These are phyloP conservation scores for Miniopterus natalensis DNA, from an alignment of 2,113 vertebrate genomes.

Conservation along the genomic window DNA sequence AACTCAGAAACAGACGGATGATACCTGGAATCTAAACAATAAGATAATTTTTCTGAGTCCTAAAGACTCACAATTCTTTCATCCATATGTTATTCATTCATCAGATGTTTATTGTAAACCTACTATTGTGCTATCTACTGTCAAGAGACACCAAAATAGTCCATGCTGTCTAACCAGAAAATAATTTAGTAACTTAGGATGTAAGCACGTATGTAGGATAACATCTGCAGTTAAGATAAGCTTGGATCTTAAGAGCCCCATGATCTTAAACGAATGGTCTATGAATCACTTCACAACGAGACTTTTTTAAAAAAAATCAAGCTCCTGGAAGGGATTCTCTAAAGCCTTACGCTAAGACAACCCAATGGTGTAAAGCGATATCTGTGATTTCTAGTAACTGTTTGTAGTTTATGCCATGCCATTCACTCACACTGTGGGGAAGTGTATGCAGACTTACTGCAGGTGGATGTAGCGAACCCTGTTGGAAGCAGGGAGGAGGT, in stretches of 20 bases:
- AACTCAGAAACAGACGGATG: not conserved
- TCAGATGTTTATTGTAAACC: not conserved
- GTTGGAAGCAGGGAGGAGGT: not conserved
- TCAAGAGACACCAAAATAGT: constrained; percentile 10
- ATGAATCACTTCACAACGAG: not conserved
- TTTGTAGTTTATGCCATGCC: not conserved
- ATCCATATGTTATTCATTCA: not conserved
- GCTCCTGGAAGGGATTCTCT: not conserved
- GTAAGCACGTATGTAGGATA: not conserved
- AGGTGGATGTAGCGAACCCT: not conserved
- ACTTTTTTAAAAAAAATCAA: not conserved
- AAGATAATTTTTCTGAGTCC: constrained; percentile 37
- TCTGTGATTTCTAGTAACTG: not conserved
- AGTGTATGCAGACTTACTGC: not conserved
- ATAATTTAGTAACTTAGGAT: not conserved
- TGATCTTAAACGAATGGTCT: not conserved
- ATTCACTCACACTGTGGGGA: not conserved
- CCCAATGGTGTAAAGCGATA: not conserved
- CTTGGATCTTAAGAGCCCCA: not conserved
- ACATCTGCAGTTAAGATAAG: not conserved
- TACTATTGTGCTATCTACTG: not conserved
- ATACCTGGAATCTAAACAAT: not conserved
- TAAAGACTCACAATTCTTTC: not conserved
- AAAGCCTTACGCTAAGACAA: constrained; percentile 30
- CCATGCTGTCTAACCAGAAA: not conserved